These are phyloP conservation scores for Tribolium madens DNA, from an alignment of 1,140 invertebrate genomes.

Conservation along the genomic window DNA sequence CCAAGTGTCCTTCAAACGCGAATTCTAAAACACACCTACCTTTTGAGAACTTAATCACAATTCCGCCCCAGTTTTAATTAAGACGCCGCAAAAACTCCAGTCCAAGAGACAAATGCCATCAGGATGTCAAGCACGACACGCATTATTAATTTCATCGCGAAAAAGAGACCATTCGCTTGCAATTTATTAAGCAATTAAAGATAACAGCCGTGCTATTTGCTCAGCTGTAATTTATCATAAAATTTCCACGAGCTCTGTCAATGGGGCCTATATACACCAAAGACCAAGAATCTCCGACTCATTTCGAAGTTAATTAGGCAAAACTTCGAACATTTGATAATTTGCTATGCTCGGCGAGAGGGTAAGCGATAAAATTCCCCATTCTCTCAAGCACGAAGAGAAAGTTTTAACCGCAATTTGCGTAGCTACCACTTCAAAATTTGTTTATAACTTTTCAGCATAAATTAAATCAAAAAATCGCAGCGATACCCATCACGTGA, in stretches of 20 bases:
- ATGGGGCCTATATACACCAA: conserved; percentile 47
- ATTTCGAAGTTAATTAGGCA: conserved; percentile 58
- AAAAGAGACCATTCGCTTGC: conserved; percentile 13
- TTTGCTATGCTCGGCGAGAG: conserved; percentile 50
- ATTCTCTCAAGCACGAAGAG: conserved; percentile 33
- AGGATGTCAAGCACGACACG: conserved; percentile 2
- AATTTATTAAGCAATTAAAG: conserved; percentile 43
- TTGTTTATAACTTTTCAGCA: conserved; percentile 54
- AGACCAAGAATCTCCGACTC: conserved; percentile 51
- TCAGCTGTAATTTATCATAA: conserved; percentile 46
- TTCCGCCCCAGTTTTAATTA: conserved; percentile 28
- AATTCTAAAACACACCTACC: conserved; percentile 14
- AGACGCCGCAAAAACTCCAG: conserved; percentile 20
- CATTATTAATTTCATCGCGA: conserved; percentile 23
- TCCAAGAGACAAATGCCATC: neutral
- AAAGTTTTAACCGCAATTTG: conserved; percentile 58
- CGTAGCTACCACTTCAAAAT: conserved; percentile 52
- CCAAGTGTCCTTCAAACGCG: neutral
- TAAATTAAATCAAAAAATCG: conserved; percentile 51
- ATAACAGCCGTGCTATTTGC: conserved; percentile 29
- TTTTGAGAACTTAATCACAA: conserved; percentile 12
- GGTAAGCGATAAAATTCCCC: conserved; percentile 55
- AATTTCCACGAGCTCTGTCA: conserved; percentile 44
- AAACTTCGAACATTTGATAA: conserved; percentile 57
- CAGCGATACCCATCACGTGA: neutral